These are phyloP conservation scores for Theretra japonica DNA, from an alignment of 2,888 invertebrate genomes.

Conservation along the genomic window DNA sequence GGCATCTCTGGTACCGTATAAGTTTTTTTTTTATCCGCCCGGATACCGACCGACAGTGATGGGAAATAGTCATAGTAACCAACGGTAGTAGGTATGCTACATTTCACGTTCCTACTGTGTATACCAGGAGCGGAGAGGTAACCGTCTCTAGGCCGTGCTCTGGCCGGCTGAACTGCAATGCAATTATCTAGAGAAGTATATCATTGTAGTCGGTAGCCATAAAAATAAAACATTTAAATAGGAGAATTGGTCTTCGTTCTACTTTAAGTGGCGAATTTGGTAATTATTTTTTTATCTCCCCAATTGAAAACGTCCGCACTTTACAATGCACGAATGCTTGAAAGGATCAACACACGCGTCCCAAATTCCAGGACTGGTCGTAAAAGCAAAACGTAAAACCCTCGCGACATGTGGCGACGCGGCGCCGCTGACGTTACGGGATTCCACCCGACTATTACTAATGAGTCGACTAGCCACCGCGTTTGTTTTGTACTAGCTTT, in stretches of 20 bases:
- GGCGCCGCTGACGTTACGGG: constrained; percentile 75
- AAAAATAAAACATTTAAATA: too few species aligned
- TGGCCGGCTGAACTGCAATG: too few species aligned
- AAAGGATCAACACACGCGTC: neutral
- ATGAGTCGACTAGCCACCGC: constrained; percentile 28
- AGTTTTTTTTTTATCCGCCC: too few species aligned
- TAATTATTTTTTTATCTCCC: too few species aligned
- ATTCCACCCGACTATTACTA: constrained; percentile 57
- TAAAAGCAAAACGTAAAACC: constrained; percentile 24
- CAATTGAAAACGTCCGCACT: neutral
- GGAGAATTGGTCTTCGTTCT: too few species aligned
- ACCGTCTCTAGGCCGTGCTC: too few species aligned
- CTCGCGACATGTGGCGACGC: constrained; percentile 62
- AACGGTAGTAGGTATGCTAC: neutral
- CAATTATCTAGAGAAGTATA: too few species aligned
- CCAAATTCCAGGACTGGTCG: constrained; percentile 20
- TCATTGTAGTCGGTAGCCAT: too few species aligned
- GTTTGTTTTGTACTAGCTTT: constrained; percentile 28
- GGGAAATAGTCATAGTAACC: neutral
- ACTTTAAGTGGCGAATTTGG: too few species aligned
- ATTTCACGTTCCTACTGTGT: neutral
- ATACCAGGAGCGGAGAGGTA: too few species aligned
- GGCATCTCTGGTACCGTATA: too few species aligned
- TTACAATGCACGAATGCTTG: neutral
- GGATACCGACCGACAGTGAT: too few species aligned